Conservation (phyloP, 1,140 invertebrate species). For the Drosophila mayri region DNA sequence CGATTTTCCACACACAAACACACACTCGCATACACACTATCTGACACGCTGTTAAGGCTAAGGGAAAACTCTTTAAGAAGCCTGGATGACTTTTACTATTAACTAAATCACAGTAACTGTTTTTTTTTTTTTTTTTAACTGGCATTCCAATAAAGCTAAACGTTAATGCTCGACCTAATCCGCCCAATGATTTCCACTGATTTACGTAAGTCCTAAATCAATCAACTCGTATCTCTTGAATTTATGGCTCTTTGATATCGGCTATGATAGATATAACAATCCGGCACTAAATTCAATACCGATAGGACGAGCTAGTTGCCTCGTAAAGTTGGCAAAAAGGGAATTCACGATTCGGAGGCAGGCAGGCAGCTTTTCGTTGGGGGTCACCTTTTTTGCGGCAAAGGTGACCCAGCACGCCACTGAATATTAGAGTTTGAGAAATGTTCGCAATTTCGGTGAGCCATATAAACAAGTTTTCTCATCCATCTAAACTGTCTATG, state of each 20-base stretch:
- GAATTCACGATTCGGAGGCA: slow-evolving; percentile 22
- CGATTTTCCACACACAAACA: background rate
- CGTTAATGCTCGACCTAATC: slow-evolving; percentile 32
- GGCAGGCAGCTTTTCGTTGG: background rate
- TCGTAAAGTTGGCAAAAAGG: slow-evolving; percentile 35
- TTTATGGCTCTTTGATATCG: slow-evolving; percentile 34
- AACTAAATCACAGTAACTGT: slow-evolving; percentile 65
- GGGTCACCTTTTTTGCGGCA: slow-evolving; percentile 22
- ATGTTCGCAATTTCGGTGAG: slow-evolving; percentile 43
- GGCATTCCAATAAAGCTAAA: slow-evolving; percentile 37
- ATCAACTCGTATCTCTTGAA: slow-evolving; percentile 3
- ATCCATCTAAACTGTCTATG: slow-evolving; percentile 61
- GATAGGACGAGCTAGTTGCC: slow-evolving; percentile 17
- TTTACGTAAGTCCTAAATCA: slow-evolving; percentile 24
- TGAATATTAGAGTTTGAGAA: slow-evolving; percentile 37
- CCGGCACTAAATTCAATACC: slow-evolving; percentile 10
- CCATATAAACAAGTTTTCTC: slow-evolving; percentile 56
- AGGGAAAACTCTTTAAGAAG: slow-evolving; percentile 44
- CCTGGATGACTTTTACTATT: slow-evolving; percentile 26
- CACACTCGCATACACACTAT: background rate
- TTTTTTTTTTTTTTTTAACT: slow-evolving; percentile 24
- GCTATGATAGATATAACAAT: slow-evolving; percentile 3
- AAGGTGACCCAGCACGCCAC: slow-evolving; percentile 40
- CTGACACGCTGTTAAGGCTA: slow-evolving; percentile 21
- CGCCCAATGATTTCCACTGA: slow-evolving; percentile 29